Base-by-base conservation (phyloP, 2,113 vertebrate genomes). In the Oplegnathus fasciatus region DNA sequence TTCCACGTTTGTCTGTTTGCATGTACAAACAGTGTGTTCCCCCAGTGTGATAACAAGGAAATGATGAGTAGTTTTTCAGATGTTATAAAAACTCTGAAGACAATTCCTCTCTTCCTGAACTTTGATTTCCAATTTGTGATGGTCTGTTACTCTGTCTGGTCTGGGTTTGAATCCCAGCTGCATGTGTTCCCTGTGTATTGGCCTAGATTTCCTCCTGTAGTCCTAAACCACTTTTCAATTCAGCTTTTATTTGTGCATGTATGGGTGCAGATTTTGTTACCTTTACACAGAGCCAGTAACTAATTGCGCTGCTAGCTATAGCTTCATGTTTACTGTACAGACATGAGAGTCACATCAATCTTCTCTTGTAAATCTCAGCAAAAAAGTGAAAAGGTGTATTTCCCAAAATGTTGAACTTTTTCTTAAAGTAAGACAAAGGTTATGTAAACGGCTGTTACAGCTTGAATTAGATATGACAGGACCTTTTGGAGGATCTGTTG, bases 91-190 rank as follows among this genome's bases (percentile, higher is more conserved):
- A 69, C 52, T 62, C 34, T 11, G 75, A 24, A 78, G 20, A 1
- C 65, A 44, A 28, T 61, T 71, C 78, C 60, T 54, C 17, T 62
- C n/a, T 58, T 68, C 20, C 22, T 48, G 42, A 32, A 48, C 1
- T 44, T 71, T 54, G 28, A 70, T 76, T 82, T 79, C 15, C 44
- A 70, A 57, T 82, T 13, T 83, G 62, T 82, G 79, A 84, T 81
- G 72, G 46, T 86, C 83, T 64, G 57, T 57, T 72, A 67, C 61
- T 61, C 40, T 78, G 55, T 64, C 65, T 81, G 54, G n/a, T 60
- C n/a, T 61, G 71, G n/a, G 54, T 79, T 75, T 77, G 40, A 61
- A 50, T 52, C 74, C 52, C 28, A 37, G 64, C 26, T 28, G 52
- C 28, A 50, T 26, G 46, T 30, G 26, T 52, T 44, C 50, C 14